Base-by-base conservation (phyloP, 2,113 vertebrate genomes). In the Percina caprodes region DNA sequence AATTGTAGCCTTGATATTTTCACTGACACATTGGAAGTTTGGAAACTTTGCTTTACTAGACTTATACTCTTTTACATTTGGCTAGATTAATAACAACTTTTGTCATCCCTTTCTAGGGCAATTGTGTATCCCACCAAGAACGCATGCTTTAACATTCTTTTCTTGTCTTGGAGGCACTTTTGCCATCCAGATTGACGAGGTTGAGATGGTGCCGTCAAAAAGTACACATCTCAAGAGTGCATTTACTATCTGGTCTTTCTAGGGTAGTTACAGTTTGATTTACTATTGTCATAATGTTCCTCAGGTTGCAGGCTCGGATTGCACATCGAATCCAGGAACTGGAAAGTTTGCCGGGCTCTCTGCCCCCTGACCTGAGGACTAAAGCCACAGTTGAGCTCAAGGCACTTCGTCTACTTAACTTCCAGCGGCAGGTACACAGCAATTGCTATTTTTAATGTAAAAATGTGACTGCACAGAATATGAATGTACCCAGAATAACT, bases 341-440 rank as follows among this genome's bases (percentile, higher is more conserved):
- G 91, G 98, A 99, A 87, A 99, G 97, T 90, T 94, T 99, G 13
- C 98, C 98, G 19, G 98, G 98, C 79, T 98, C 98, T 15, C 83
- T 99, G 82, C 97, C 98, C 15, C 97, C 96, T 13, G 98, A 99
- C 94, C 93, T 99, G 88, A 95, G 98, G 93, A 98, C 96, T 69
- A 99, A 99, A 95, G 98, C 98, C 48, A 99, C 98, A 0, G 98
- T 99, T 86, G 98, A 99, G 79, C 95, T 99, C 90, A 99, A 99
- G 77, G 98, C 98, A 1, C 95, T 99, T 76, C 96, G 98, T 55
- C 93, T 99, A 72, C 96, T 99, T 73, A 99, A 99, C 92, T 99
- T 99, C 87, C 98, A 99, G 19, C 97, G 98, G 3, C 98, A 99
- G 97, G 98, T 99, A 85, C 6, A 0, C 24, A 3, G 5, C 49